Conservation (phyloP, 1,140 invertebrate species). For the Cydia pomonella region DNA sequence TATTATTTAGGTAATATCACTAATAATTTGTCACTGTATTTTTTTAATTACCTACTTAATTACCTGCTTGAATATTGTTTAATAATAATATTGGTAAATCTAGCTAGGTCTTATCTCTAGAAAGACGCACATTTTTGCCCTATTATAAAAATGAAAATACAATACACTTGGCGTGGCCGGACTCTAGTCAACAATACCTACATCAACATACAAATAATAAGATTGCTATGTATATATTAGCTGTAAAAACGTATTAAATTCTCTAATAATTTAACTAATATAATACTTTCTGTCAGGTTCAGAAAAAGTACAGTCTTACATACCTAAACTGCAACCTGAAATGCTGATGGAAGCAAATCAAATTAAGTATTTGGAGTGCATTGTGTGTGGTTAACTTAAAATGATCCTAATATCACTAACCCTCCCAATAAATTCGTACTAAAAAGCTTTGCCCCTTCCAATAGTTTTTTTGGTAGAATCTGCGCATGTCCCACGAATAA, state of each 20-base stretch:
- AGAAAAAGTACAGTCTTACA: conserved; percentile 61
- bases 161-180: too few relatives aligned
- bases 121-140: too few relatives aligned
- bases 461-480: not conserved
- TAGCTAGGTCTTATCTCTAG: too few relatives aligned
- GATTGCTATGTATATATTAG: not conserved
- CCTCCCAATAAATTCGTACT: not conserved
- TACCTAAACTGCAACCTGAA: conserved; percentile 64
- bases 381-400: conserved; percentile 55
- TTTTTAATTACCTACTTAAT: too few relatives aligned
- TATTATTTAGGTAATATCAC: conserved; percentile 85
- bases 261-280: conserved; percentile 38
- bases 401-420: conserved; percentile 10
- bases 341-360: conserved; percentile 67
- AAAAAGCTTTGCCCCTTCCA: conserved; percentile 16
- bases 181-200: not conserved
- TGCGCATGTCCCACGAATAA: not conserved
- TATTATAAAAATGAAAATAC: too few relatives aligned
- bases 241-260: not conserved
- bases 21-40: too few relatives aligned
- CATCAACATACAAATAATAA: not conserved
- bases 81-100: too few relatives aligned
- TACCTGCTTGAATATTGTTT: too few relatives aligned
- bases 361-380: conserved; percentile 75
- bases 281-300: conserved; percentile 68